Base-by-base conservation (phyloP, 2,888 invertebrate species). In the Macrostomum cliftonense region DNA sequence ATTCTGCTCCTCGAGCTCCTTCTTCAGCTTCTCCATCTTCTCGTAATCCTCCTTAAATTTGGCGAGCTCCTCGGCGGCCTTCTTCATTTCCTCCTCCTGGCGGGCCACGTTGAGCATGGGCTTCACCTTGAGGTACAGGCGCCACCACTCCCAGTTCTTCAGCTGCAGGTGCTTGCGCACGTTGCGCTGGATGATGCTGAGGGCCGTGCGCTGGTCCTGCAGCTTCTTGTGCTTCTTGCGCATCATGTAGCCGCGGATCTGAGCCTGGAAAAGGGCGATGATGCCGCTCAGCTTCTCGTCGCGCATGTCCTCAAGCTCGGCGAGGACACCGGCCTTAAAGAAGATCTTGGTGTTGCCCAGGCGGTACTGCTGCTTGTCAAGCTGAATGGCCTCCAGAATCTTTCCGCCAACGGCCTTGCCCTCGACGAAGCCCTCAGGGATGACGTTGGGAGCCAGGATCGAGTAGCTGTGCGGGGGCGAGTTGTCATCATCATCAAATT, bases 91-190 rank as follows among this genome's bases (percentile, higher is more conserved):
- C 78, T 97, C 97, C 78, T 95, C 95, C 77, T 91, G 80, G 69
- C 91, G 85, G 73, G 84, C 85, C 77, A 88, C 87, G 79, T 89
- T 91, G 79, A 99, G 86, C 71, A 97, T 81, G 67, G 97, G 93
- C 78, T 89, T 89, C 80, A 93, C 84, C 78, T 84, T 89, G 78
- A 86, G 86, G 88, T 93, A 97, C 78, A 99, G 75, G 76, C 91
- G 91, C 88, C 89, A 99, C 97, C 97, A 97, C 71, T 87, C 83
- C 97, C 97, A 97, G 76, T 88, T 95, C 74, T 93, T 86, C 71
- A 97, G 80, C 72, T 87, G 82, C 77, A 97, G 80, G 82, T 95
- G 99, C 74, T 88, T 88, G 76, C 95, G 78, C 11, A 97, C 82
- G 79, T 97, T 97, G 73, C 97, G 83, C 77, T 99, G 97, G 73